Evolutionary conservation across 2,113 vertebrate species (phyloP), one percentile per base, ranked within the genome.

Genomic region (Hyperoodon ampullatus): DNA sequence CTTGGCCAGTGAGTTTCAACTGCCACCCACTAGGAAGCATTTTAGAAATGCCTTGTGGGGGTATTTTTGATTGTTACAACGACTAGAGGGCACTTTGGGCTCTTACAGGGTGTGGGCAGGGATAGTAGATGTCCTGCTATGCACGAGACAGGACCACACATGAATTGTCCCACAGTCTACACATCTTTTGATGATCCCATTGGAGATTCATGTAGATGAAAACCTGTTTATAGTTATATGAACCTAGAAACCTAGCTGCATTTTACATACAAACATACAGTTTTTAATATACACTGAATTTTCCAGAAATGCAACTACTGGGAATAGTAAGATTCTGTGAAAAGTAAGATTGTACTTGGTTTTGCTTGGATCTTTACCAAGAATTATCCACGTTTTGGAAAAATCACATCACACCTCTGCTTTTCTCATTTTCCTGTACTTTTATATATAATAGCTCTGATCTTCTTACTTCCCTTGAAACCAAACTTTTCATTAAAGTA

Each of bases 341-440:
- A 92, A 85, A 66, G 18, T 60, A 89, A 77, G 15, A 78, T 39
- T 87, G 18, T 77, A 35, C 19, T 90, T 90, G 26, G 66, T 86
- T 96, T 90, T 93, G 6, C 77, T 95, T 80, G 55, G 68, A 35
- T 93, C 44, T 60, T 81, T 94, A 92, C 33, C 42, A 95, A 75
- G 19, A 95, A 92, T 70, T 86, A 77, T 74, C 89, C 26, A 78
- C 26, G 55, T 95, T 81, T 81, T 65, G 70, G 50, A 94, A 88
- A 97, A 97, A 92, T 85, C 8, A 68, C 18, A 95, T 87, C 26
- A 44, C 18, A 65, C 63, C 8, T 91, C 82, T 74, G 78, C 86
- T 97, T 81, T 66, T 91, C 92, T 58, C 77, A 35, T 58, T 88
- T 88, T 65, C 53, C 61, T 82, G 5, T 90, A 71, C 26, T 95